These are phyloP conservation scores for Lasiurus cinereus DNA, from an alignment of 2,113 vertebrate genomes.

Conservation along the genomic window DNA sequence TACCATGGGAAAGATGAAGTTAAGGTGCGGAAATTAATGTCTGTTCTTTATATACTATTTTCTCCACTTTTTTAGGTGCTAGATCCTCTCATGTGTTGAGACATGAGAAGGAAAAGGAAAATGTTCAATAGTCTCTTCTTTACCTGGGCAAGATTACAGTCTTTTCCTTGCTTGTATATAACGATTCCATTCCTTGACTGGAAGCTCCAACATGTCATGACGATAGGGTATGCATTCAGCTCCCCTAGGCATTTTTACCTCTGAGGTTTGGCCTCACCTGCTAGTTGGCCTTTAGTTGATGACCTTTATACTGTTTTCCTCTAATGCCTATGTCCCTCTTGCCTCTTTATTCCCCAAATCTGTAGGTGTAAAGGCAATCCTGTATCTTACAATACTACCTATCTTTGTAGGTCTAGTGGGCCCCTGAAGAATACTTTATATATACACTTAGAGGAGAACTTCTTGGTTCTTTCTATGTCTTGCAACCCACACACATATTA, in stretches of 20 bases:
- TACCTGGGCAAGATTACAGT: neutral
- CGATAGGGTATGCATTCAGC: neutral
- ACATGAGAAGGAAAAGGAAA: neutral
- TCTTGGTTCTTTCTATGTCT: neutral
- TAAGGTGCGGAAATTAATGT: neutral
- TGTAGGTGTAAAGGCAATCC: neutral
- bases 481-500: neutral
- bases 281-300: neutral
- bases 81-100: neutral
- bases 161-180: neutral
- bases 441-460: neutral
- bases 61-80: neutral
- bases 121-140: neutral
- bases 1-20: neutral
- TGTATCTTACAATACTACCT: neutral
- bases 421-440: neutral
- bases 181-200: neutral
- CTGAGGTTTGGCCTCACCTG: neutral
- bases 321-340: neutral
- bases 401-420: neutral
- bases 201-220: neutral
- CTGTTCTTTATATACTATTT: neutral
- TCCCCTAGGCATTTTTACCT: neutral
- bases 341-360: neutral
- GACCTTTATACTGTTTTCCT: neutral